These are phyloP conservation scores for Zeuzera pyrina DNA, from an alignment of 2,888 invertebrate species.

Conservation along the genomic window DNA sequence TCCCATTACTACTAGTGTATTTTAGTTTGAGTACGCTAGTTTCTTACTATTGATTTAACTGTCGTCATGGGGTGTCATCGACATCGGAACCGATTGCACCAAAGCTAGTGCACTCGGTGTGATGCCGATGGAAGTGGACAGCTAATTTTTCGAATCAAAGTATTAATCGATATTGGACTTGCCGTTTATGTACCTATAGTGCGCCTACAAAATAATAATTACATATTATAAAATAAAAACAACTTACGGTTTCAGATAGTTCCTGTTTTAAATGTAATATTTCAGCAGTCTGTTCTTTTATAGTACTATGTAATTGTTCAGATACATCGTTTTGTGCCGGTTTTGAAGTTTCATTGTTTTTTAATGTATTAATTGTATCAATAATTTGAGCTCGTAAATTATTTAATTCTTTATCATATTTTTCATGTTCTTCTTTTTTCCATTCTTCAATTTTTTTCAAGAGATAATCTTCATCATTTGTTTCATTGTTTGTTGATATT, in stretches of 20 bases:
- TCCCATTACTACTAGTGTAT: too few relatives aligned
- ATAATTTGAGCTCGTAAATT: conserved; percentile 49
- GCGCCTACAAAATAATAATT: too few relatives aligned
- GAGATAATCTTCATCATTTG: conserved; percentile 38
- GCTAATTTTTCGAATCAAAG: too few relatives aligned
- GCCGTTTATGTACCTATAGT: too few relatives aligned
- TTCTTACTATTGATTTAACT: too few relatives aligned
- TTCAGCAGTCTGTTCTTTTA: conserved; percentile 68
- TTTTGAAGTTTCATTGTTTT: conserved; percentile 32
- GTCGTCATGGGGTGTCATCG: too few relatives aligned
- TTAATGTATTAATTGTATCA: conserved; percentile 44
- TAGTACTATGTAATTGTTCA: conserved; percentile 48
- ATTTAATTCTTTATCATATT: conserved; percentile 68
- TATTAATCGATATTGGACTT: too few relatives aligned
- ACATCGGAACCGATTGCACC: too few relatives aligned
- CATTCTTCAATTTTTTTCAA: conserved; percentile 60
- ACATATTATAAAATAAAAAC: not conserved
- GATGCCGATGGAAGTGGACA: too few relatives aligned
- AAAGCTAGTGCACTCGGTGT: too few relatives aligned
- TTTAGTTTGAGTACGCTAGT: too few relatives aligned
- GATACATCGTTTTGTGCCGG: conserved; percentile 36
- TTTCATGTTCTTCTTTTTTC: conserved; percentile 68
- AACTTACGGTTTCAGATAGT: conserved; percentile 48
- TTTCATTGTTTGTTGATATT: conserved; percentile 41
- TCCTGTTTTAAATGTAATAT: conserved; percentile 61